Conservation (phyloP, 2,888 invertebrate species). For the Stenurella melanura region DNA sequence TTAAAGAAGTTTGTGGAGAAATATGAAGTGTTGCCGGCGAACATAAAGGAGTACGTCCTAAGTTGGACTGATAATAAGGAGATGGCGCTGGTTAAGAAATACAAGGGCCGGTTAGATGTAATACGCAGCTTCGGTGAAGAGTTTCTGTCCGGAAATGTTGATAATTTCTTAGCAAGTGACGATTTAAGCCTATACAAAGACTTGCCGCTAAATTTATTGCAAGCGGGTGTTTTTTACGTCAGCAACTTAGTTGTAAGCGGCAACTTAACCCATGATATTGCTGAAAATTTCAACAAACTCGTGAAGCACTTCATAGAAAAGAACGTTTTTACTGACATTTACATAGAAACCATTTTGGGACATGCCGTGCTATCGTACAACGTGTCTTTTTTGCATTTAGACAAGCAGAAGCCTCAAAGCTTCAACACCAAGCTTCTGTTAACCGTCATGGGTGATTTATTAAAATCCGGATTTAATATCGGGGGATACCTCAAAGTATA, state of each 20-base stretch:
- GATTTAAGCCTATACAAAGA: conserved; percentile 56
- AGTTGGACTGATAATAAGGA: conserved; percentile 72
- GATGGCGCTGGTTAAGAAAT: conserved; percentile 51
- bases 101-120: conserved; percentile 59
- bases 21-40: conserved; percentile 71
- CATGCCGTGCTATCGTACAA: conserved; percentile 71
- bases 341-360: conserved; percentile 68
- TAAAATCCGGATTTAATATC: conserved; percentile 42
- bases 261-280: conserved; percentile 46
- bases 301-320: conserved; percentile 55
- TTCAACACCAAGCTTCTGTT: conserved; percentile 67
- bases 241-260: conserved; percentile 56
- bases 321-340: conserved; percentile 56
- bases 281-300: conserved; percentile 58
- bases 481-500: conserved; percentile 73
- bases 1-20: conserved; percentile 75
- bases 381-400: conserved; percentile 68
- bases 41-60: conserved; percentile 72
- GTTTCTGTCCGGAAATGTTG: conserved; percentile 59
- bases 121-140: conserved; percentile 58
- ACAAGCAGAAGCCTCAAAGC: conserved; percentile 59
- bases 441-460: conserved; percentile 49
- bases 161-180: conserved; percentile 50
- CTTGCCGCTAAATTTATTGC: conserved; percentile 61
- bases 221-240: conserved; percentile 62